These are phyloP conservation scores for Stomatorhinus ivindoensis DNA, from an alignment of 2,113 vertebrate species.

Conservation along the genomic window DNA sequence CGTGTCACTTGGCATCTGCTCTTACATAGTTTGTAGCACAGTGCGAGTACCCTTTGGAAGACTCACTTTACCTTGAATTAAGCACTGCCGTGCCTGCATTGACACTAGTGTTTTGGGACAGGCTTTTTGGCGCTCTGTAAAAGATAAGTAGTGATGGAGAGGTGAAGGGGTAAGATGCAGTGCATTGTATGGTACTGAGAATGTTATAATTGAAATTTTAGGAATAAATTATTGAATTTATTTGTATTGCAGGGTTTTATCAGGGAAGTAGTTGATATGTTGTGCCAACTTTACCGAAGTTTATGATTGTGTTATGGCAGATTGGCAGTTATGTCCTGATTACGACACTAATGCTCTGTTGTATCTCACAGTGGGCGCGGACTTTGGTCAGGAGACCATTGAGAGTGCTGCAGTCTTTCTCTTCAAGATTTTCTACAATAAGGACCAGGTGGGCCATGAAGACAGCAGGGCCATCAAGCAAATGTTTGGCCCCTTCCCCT, in stretches of 20 bases:
- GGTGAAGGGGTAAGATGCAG: not conserved
- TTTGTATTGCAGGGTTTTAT: not conserved
- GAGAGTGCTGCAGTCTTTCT: constrained; percentile 87
- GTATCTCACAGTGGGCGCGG: constrained; percentile 71
- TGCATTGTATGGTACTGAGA: not conserved
- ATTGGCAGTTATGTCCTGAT: not conserved
- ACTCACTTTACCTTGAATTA: not conserved
- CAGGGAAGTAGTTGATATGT: not conserved
- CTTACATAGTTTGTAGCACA: not conserved
- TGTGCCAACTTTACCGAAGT: not conserved
- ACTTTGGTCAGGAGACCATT: constrained; percentile 77
- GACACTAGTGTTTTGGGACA: not conserved
- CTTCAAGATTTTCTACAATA: constrained; percentile 80
- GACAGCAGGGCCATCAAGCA: constrained; percentile 84
- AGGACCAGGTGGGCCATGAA: constrained; percentile 74
- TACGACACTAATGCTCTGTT: constrained; percentile 3
- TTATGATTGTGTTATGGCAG: not conserved
- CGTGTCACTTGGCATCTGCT: not conserved
- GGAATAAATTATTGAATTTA: not conserved
- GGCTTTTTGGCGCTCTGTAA: not conserved
- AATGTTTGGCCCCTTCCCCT: constrained; percentile 92
- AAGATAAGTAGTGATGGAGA: not conserved
- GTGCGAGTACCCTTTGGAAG: not conserved
- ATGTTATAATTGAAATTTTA: not conserved
- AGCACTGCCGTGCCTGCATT: not conserved